phyloP scores from a whole-genome alignment of 2,113 vertebrate genomes.

The Psammodynastes pulverulentus region DNA sequence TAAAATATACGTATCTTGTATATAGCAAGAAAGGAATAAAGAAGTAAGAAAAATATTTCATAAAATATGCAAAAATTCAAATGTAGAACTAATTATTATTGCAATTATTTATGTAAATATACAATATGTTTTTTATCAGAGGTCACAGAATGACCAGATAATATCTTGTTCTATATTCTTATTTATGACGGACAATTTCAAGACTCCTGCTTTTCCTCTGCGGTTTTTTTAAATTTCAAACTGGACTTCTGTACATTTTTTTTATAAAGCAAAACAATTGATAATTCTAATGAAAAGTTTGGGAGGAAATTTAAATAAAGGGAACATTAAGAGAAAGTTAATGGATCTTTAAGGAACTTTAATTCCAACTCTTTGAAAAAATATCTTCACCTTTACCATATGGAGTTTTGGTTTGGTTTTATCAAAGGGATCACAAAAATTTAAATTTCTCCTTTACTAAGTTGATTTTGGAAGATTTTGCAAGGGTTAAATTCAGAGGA shows the following conservation, averaged over 20 bases:
- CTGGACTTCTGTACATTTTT: neutral
- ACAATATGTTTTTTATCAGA: neutral
- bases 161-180: neutral
- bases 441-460: neutral
- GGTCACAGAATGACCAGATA: neutral
- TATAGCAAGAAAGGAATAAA: neutral
- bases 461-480: neutral
- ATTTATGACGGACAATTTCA: neutral
- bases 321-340: neutral
- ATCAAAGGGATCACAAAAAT: neutral
- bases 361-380: neutral
- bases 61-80: neutral
- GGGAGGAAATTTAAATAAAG: neutral
- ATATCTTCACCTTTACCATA: neutral
- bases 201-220: neutral
- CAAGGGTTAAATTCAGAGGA: neutral
- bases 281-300: neutral
- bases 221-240: neutral
- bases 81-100: neutral
- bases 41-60: neutral
- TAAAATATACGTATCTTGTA: neutral
- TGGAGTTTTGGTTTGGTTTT: neutral
- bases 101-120: neutral
- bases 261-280: neutral
- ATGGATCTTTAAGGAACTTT: neutral